Evolutionary conservation across 2,888 invertebrate genomes (phyloP), one percentile per base, ranked within the genome.

Genomic region (Mylabris sibirica): DNA sequence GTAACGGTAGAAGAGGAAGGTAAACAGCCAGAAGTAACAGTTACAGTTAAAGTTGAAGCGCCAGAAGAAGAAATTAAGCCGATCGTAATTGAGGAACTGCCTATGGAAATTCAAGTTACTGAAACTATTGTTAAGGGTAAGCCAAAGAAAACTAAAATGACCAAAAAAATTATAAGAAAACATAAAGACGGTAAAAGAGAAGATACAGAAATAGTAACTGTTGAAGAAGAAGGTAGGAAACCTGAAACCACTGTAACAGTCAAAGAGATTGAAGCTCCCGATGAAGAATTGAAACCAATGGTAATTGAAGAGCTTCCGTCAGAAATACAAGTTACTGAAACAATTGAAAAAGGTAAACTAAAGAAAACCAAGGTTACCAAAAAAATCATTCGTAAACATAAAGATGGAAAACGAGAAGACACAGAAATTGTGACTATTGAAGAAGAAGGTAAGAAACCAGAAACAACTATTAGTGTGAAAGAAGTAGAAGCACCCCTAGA

Each of bases 391-490:
- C 77, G 70, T 34, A 84, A 81, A 70, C 79, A 76, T 59, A 76
- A 78, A 69, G 81, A 80, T 22, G 79, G 76, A 3, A 77, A 78
- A 64, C 81, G 72, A 73, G 75, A 74, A 76, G 73, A 65, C 78
- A 86, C 86, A 77, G 86, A 87, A 85, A 85, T 85, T 77, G 77
- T 79, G 11, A 82, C 78, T 0, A 78, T 82, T 59, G 84, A 85
- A 71, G 85, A 63, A 63, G 30, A 65, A n/a, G 65, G 20, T 26
- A 59, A 85, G 72, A 63, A 82, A 69, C 85, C 80, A 14, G 78
- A 82, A 59, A 81, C 83, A 9, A 76, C 82, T n/a, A 81, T 87
- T 17, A 77, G 22, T 17, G 41, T 60, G 0, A 59, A 26, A 2
- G 57, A 71, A 53, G 61, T 24, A 64, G 57, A 57, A 24, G 12